A percentile compares a stretch with the other conserved stretches of the same genome.
Conservation (phyloP, 2,113 vertebrate genomes). For the Bombycilla garrulus region DNA sequence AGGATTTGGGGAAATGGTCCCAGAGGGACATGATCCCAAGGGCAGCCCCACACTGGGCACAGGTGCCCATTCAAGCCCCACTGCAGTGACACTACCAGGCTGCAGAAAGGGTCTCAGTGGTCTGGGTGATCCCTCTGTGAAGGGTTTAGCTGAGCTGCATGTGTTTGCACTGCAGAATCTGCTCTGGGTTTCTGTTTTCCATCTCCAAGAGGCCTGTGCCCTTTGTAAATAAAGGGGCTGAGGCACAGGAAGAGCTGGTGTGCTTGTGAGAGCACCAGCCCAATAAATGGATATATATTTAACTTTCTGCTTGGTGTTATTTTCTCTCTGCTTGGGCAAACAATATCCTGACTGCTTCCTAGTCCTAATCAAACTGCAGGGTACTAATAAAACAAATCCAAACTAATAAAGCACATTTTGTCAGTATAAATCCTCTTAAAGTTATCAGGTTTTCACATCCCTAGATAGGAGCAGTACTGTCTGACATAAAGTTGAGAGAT, state of each 20-base stretch:
- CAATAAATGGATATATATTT: conserved; percentile 54
- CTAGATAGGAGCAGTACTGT: conserved; percentile 53
- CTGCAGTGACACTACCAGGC: neutral
- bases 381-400: conserved; percentile 76
- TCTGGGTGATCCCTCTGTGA: neutral
- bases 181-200: conserved; percentile 18
- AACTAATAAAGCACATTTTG: conserved; percentile 73
- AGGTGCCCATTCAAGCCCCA: neutral
- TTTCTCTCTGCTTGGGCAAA: conserved; percentile 71
- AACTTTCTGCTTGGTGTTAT: conserved; percentile 68
- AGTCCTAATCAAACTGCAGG: conserved; percentile 72
- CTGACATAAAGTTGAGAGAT: conserved; percentile 68
- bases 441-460: conserved; percentile 69
- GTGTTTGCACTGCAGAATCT: neutral
- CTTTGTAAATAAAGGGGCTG: conserved; percentile 2
- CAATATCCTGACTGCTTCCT: conserved; percentile 51
- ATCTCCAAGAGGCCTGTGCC: neutral
- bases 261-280: conserved; percentile 6
- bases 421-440: conserved; percentile 73
- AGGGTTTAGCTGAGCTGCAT: neutral
- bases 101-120: neutral
- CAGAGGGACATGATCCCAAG: neutral
- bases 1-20: neutral
- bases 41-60: neutral
- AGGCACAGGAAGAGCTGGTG: conserved; percentile 9